phyloP scores from a whole-genome alignment of 2,888 invertebrate species.

The Mechanitis mazaeus region DNA sequence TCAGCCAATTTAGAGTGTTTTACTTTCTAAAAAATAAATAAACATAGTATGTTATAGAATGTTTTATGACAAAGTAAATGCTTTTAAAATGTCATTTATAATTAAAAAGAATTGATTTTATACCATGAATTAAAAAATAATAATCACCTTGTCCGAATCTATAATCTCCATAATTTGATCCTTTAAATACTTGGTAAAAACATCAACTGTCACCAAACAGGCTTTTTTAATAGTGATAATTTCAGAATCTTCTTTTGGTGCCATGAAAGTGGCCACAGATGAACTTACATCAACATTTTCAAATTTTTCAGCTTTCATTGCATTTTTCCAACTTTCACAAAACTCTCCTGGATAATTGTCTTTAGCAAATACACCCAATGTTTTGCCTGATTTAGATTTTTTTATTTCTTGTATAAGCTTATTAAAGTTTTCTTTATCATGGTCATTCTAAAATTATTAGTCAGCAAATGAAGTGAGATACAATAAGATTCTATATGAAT shows the following conservation, averaged over 20 bases:
- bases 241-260: slow-evolving; percentile 96
- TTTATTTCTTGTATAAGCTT: slow-evolving; percentile 87
- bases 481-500: neutral
- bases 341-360: slow-evolving; percentile 96
- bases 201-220: slow-evolving; percentile 93
- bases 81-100: too few relatives aligned
- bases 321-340: slow-evolving; percentile 91
- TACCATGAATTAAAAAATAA: neutral
- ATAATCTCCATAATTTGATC: slow-evolving; percentile 99
- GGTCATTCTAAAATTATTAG: slow-evolving; percentile 80
- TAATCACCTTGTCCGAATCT: slow-evolving; percentile 92
- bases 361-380: slow-evolving; percentile 92
- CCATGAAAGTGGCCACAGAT: slow-evolving; percentile 90
- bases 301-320: slow-evolving; percentile 86
- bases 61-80: too few relatives aligned
- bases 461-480: slow-evolving; percentile 6
- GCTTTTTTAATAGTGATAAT: slow-evolving; percentile 94
- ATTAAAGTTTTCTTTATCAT: slow-evolving; percentile 93
- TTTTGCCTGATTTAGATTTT: slow-evolving; percentile 91
- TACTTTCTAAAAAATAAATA: slow-evolving; percentile 84
- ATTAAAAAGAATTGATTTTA: too few relatives aligned
- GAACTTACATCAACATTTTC: slow-evolving; percentile 92
- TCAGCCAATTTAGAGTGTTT: slow-evolving; percentile 96
- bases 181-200: slow-evolving; percentile 96
- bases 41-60: neutral